Conservation (phyloP, 2,888 invertebrate genomes). For the Oligia fasciuncula region DNA sequence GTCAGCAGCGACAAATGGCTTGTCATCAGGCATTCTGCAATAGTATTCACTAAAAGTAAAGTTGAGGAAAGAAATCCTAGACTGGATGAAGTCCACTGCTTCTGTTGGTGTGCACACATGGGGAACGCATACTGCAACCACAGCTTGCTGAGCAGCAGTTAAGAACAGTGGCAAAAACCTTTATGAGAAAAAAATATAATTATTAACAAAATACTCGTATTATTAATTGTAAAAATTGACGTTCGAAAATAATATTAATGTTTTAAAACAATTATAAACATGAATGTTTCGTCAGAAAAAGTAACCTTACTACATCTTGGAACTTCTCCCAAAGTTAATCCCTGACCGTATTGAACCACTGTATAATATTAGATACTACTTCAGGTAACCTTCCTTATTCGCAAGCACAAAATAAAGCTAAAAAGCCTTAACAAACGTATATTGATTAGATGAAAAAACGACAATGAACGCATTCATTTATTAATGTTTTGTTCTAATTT, state of each 20-base stretch:
- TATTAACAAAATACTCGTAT: too few species aligned
- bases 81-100: slow-evolving; percentile 70
- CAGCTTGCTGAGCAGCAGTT: slow-evolving; percentile 37
- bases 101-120: slow-evolving; percentile 72
- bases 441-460: not conserved
- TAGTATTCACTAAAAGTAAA: slow-evolving; percentile 72
- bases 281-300: not conserved
- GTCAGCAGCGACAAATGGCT: slow-evolving; percentile 75
- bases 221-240: not conserved
- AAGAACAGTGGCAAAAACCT: slow-evolving; percentile 69
- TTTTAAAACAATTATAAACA: not conserved
- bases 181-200: slow-evolving; percentile 25
- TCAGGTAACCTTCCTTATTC: not conserved
- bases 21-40: slow-evolving; percentile 80
- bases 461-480: slow-evolving; percentile 6
- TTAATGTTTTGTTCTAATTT: slow-evolving; percentile 16
- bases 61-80: slow-evolving; percentile 63
- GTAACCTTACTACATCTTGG: not conserved
- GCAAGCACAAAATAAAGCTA: not conserved
- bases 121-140: slow-evolving; percentile 75
- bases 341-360: not conserved
- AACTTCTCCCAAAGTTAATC: not conserved
- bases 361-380: not conserved
- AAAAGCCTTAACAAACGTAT: not conserved
- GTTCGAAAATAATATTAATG: not conserved